Base-by-base conservation (phyloP, 2,797 vertebrate species). In the Brachyalestes nurse region DNA sequence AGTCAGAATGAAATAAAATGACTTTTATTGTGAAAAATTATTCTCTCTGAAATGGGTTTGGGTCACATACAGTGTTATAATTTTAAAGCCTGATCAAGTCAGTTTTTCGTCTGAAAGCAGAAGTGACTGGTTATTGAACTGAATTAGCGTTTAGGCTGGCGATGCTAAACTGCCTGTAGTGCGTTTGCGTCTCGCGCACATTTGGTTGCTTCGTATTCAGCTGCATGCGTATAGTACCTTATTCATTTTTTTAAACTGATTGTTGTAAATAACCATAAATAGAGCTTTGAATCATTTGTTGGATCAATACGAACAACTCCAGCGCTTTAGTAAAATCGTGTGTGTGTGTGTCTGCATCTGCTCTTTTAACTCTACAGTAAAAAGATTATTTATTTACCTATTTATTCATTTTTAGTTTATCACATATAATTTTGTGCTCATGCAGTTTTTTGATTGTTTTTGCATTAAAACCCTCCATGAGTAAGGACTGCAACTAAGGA, bases 261-360 rank as follows among this genome's bases (percentile, higher is more conserved):
- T 84, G 82, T 82, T 90, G 87, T 89, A 88, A 80, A 89, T 88
- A 87, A 82, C 72, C 76, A 86, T 78, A 16, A 14, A 55, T 55
- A 28, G 28, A 28, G 28, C 28, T 28, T 28, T 28, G 28, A 28
- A 1, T 28, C 28, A 28, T 28, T 28, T 28, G 28, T 28, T 28
- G 28, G 28, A 28, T 28, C 28, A 28, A 28, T 28, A 28, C 34
- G 42, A 67, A 58, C 49, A 65, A 72, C 51, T 55, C 61, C 38
- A 53, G 51, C 40, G 42, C 40, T 49, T 7, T 72, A 61, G 28
- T 76, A 55, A 58, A 57, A 19, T 47, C 4, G 25, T 58, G 62
- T 13, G 42, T 5, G 70, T 28, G 76, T 21, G 53, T 57, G 70
- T 10, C 40, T 3, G 49, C 38, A 45, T 70, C 47, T 49, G 53